These are phyloP conservation scores for Cryptoprocta ferox DNA, from an alignment of 2,797 vertebrate species.

Conservation along the genomic window DNA sequence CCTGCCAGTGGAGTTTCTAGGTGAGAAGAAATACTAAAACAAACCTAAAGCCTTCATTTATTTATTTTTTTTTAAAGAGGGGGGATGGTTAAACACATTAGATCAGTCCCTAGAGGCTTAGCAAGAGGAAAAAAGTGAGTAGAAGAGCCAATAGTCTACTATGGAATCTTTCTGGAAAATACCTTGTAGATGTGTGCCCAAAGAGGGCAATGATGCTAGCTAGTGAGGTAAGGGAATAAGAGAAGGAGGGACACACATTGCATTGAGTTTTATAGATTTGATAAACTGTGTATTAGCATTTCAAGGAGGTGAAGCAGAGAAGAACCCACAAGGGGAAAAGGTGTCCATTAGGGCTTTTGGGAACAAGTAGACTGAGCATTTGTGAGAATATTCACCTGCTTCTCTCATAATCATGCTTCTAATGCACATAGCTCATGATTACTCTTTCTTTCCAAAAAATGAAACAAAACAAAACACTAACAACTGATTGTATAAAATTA, in stretches of 20 bases:
- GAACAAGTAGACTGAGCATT: neutral
- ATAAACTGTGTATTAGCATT: neutral
- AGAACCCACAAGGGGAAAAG: neutral
- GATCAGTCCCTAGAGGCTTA: conserved; percentile 43
- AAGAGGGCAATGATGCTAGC: neutral
- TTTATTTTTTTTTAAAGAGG: conserved; percentile 36
- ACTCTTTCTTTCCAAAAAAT: neutral
- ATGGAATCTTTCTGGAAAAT: conserved; percentile 41
- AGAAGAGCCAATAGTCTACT: neutral
- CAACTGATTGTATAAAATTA: neutral
- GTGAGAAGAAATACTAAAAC: conserved; percentile 59
- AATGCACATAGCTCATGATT: neutral
- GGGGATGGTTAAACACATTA: conserved; percentile 44
- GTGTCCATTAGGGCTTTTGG: neutral
- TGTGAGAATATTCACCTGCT: neutral
- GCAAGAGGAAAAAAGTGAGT: conserved; percentile 36
- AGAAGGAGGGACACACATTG: neutral
- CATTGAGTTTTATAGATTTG: neutral
- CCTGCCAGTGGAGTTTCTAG: conserved; percentile 60
- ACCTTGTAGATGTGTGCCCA: conserved; percentile 32
- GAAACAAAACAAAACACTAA: neutral
- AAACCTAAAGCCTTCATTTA: conserved; percentile 64
- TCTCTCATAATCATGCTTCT: neutral
- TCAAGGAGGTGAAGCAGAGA: neutral
- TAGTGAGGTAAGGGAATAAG: neutral